These are phyloP conservation scores for Sceloporus undulatus DNA, from an alignment of 2,113 vertebrate species.

Conservation along the genomic window DNA sequence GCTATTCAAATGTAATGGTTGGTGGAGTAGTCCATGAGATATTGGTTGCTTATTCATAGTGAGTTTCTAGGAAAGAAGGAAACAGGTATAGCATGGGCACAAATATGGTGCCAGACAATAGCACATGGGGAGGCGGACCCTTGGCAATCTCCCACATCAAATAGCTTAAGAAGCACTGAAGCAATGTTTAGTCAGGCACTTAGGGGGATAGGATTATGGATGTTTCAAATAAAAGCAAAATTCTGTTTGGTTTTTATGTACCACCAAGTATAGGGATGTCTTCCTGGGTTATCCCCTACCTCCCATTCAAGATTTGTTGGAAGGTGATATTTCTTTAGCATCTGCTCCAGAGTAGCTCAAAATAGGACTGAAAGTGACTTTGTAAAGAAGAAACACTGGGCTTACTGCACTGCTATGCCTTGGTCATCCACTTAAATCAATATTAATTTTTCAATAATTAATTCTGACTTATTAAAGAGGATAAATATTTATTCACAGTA, in stretches of 20 bases:
- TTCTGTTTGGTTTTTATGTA: background rate
- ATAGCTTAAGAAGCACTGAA: no score
- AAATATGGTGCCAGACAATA: no score
- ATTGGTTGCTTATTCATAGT: no score
- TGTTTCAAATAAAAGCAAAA: background rate
- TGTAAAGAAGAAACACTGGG: background rate
- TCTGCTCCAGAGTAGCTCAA: background rate
- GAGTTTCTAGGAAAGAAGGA: no score
- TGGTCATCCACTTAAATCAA: background rate
- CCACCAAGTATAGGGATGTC: background rate
- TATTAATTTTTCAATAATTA: conserved; percentile 32
- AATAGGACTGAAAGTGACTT: background rate
- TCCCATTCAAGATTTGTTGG: background rate
- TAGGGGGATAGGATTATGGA: background rate
- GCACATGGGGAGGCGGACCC: no score
- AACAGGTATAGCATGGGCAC: no score
- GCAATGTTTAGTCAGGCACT: background rate
- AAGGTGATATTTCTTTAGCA: background rate
- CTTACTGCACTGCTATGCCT: background rate
- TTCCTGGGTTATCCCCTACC: background rate
- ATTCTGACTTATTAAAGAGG: background rate
- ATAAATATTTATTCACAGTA: background rate
- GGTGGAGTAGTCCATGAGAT: no score
- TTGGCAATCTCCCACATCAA: no score
- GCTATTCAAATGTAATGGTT: no score